Conservation (phyloP, 2,888 invertebrate species). For the Tetranychus truncatus region DNA sequence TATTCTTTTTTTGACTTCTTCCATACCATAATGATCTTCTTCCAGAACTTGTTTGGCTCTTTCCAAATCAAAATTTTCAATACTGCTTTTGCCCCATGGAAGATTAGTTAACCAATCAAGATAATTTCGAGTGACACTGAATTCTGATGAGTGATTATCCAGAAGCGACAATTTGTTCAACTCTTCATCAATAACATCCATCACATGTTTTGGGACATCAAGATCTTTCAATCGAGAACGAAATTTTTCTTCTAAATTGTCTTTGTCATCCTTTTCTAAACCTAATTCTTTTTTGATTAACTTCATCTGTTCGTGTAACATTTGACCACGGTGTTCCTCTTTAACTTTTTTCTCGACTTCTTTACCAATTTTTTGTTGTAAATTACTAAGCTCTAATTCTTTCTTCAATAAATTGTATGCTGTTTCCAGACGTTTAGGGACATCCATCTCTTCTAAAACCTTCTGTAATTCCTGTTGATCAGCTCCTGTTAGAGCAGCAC, state of each 20-base stretch:
- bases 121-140: slow-evolving; percentile 94
- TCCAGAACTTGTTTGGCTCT: slow-evolving; percentile 68
- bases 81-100: slow-evolving; percentile 85
- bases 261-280: slow-evolving; percentile 95
- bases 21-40: slow-evolving; percentile 98
- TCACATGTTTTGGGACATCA: slow-evolving; percentile 64
- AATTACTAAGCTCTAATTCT: slow-evolving; percentile 78
- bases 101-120: slow-evolving; percentile 95
- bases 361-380: slow-evolving; percentile 86
- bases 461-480: slow-evolving; percentile 79
- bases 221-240: slow-evolving; percentile 67
- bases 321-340: slow-evolving; percentile 91
- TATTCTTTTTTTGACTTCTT: slow-evolving; percentile 91
- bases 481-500: slow-evolving; percentile 79
- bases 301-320: slow-evolving; percentile 91
- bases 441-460: slow-evolving; percentile 80
- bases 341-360: slow-evolving; percentile 95
- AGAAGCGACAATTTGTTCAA: slow-evolving; percentile 78
- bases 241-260: slow-evolving; percentile 94
- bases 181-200: slow-evolving; percentile 90
- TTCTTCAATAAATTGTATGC: slow-evolving; percentile 83
- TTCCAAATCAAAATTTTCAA: slow-evolving; percentile 71
- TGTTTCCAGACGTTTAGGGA: slow-evolving; percentile 71
- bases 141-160: slow-evolving; percentile 96
- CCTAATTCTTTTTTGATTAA: slow-evolving; percentile 95